A percentile compares a stretch with the other conserved stretches of the same genome.
phyloP scores from a whole-genome alignment of 2,888 invertebrate genomes.

The Enchytraeus crypticus region DNA sequence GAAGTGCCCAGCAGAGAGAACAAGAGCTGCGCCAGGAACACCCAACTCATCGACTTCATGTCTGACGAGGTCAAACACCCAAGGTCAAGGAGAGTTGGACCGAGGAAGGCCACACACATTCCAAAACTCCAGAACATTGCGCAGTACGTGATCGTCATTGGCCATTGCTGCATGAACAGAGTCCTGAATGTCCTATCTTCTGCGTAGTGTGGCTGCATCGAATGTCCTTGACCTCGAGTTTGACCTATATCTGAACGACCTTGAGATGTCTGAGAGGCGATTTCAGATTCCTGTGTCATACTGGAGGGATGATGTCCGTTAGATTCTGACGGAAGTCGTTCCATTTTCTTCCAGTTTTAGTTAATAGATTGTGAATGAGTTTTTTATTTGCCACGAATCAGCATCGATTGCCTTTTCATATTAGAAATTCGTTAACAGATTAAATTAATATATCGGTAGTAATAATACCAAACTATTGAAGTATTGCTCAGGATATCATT shows the following conservation, averaged over 20 bases:
- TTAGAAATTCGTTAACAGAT: too few species aligned
- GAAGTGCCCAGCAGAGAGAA: constrained; percentile 51
- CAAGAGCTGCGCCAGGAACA: constrained; percentile 51
- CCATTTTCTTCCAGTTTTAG: too few species aligned
- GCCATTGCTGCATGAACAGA: constrained; percentile 46
- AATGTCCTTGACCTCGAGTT: neutral
- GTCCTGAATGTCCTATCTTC: constrained; percentile 33
- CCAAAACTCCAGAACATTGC: constrained; percentile 51
- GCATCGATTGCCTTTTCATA: too few species aligned
- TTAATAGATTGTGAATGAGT: too few species aligned
- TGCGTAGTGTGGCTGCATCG: too few species aligned
- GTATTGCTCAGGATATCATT: too few species aligned
- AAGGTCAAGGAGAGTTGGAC: constrained; percentile 51
- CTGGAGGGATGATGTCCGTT: too few species aligned
- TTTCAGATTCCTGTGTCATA: too few species aligned
- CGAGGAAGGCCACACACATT: constrained; percentile 52
- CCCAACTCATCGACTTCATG: constrained; percentile 49
- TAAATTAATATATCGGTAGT: too few species aligned
- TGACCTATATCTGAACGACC: neutral
- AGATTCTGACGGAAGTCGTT: too few species aligned
- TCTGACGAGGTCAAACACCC: constrained; percentile 50
- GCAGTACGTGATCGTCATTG: constrained; percentile 49
- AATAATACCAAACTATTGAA: too few species aligned
- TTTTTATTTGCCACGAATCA: too few species aligned
- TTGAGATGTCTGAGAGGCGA: neutral